Evolutionary conservation across 2,888 invertebrate genomes (phyloP), one percentile per base, ranked within the genome.

Genomic region (Trichopria drosophilae): DNA sequence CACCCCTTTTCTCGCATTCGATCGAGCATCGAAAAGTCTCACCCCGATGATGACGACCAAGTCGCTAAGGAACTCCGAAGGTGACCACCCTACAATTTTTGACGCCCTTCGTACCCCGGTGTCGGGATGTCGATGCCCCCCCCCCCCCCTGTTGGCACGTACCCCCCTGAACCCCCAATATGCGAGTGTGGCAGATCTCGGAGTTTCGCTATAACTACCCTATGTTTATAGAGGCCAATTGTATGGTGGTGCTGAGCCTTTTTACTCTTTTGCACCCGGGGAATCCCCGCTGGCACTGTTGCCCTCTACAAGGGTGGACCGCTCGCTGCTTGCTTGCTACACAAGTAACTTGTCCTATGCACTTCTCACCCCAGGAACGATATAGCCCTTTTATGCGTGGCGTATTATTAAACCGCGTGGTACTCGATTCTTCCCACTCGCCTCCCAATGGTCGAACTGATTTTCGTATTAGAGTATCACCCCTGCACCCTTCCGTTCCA

Each of bases 161-260:
- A 15, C 16, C 37, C 24, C 13, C 37, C 35, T 43, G 34, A 53
- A 52, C 58, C 57, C 57, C 60, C 58, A 62, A 64, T 57, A 57
- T 60, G 59, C 66, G 56, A n/a, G 4, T 28, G n/a, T 6, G n/a
- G 22, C 26, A 22, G 4, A 26, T 22, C 43, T 18, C 23, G 16
- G 9, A 49, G n/a, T 66, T 67, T 68, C 65, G 60, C 63, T 64
- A 63, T 67, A 68, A 67, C 68, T 68, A 66, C 68, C 66, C 67
- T 67, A 65, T 67, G 67, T 69, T 69, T 69, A n/a, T n/a, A 68
- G 66, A 65, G 63, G 66, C 61, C 68, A 68, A 68, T 68, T 67
- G 67, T 66, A 61, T 60, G 55, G 59, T 52, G 58, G 64, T 57
- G 61, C 58, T 56, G 61, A 60, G 62, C 57, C 65, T 66, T 63